Percentiles rank a stretch among this genome's conserved stretches.
Conservation (phyloP, 1,140 invertebrate genomes). For the Hycleus phaleratus region DNA sequence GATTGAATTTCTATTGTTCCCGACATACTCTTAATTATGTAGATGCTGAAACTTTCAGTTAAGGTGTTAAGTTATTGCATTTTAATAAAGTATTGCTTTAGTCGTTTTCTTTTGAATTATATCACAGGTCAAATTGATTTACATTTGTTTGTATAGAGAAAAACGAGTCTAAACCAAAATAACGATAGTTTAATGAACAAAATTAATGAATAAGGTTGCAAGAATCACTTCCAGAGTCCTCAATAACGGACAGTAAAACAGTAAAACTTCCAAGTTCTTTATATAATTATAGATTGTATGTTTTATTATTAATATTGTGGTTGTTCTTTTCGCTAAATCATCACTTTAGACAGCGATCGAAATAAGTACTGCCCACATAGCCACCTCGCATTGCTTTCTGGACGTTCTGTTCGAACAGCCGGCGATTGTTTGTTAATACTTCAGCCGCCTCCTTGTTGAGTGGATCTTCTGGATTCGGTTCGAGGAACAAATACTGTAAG, state of each 20-base stretch:
- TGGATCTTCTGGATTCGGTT: conserved; percentile 98
- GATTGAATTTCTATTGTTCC: too few relatives aligned
- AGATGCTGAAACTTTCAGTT: too few relatives aligned
- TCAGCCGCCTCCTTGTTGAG: conserved; percentile 99
- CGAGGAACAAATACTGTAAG: conserved; percentile 94
- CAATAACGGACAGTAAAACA: conserved; percentile 7
- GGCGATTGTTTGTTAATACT: conserved; percentile 87
- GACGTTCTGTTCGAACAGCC: conserved; percentile 94
- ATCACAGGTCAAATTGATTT: conserved; percentile 6
- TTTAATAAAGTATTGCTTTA: conserved; percentile 12
- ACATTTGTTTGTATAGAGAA: neutral
- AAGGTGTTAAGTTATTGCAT: conserved; percentile 15
- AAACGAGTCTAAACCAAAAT: conserved; percentile 7
- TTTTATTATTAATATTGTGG: too few relatives aligned
- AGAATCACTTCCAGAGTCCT: conserved; percentile 10
- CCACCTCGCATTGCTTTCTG: conserved; percentile 93
- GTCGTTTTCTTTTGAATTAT: conserved; percentile 1
- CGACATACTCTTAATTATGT: too few relatives aligned
- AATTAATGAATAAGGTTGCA: conserved; percentile 11
- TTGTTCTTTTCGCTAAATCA: conserved; percentile 21
- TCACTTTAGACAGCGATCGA: conserved; percentile 95
- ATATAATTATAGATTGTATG: neutral
- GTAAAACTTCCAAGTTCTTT: conserved; percentile 10
- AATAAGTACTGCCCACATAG: conserved; percentile 86
- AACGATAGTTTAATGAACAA: conserved; percentile 12